Percentiles rank a stretch among this genome's conserved stretches.
phyloP scores from a whole-genome alignment of 1,140 invertebrate species.

The Solen grandis region DNA sequence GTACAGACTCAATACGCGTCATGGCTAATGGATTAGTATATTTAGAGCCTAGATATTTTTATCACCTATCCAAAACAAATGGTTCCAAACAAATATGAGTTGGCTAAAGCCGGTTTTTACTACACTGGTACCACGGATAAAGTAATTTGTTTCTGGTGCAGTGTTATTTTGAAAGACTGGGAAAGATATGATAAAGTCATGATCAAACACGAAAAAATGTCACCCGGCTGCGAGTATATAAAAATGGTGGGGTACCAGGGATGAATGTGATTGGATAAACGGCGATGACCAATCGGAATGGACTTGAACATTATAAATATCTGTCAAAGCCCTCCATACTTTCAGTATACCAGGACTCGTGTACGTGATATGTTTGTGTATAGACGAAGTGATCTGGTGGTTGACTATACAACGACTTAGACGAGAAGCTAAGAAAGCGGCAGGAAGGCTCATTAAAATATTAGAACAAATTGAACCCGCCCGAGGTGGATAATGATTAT shows the following conservation, averaged over 20 bases:
- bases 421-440: background rate
- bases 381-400: background rate
- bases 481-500: background rate
- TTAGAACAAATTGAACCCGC: background rate
- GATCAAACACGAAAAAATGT: constrained; percentile 17
- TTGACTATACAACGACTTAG: background rate
- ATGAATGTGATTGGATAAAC: background rate
- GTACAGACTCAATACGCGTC: background rate
- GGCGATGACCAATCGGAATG: background rate
- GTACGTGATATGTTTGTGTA: background rate
- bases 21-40: background rate
- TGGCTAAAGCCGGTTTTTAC: constrained; percentile 36
- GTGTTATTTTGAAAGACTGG: constrained; percentile 37
- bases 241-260: constrained; percentile 22
- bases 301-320: no score
- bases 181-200: constrained; percentile 7
- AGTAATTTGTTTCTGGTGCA: constrained; percentile 45
- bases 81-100: background rate
- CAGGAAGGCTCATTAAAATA: background rate
- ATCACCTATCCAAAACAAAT: background rate
- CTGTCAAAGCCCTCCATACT: background rate
- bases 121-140: constrained; percentile 17
- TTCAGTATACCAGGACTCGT: background rate
- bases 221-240: constrained; percentile 22
- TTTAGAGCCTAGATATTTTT: background rate